Conservation (phyloP, 2,888 invertebrate genomes). For the Conomelus anceps region DNA sequence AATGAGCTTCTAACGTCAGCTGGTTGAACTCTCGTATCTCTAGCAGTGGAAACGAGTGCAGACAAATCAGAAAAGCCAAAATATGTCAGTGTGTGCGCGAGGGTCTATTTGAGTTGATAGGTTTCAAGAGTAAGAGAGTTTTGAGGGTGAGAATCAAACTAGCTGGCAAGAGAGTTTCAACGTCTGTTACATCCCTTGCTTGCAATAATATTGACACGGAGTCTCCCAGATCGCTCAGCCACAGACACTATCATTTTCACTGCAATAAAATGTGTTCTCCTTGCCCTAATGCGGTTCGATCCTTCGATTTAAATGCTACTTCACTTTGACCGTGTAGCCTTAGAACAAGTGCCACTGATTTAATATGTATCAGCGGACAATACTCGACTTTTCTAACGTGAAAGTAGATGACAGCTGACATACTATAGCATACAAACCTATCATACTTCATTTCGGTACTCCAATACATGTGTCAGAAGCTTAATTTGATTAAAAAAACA, state of each 20-base stretch:
- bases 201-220: not conserved
- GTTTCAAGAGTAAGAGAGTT: not conserved
- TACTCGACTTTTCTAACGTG: too few species aligned
- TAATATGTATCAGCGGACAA: too few species aligned
- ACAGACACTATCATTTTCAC: not conserved
- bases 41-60: not conserved
- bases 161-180: not conserved
- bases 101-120: not conserved
- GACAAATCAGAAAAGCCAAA: not conserved
- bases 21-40: too few species aligned
- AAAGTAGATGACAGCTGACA: too few species aligned
- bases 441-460: too few species aligned
- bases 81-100: not conserved
- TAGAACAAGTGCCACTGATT: not conserved
- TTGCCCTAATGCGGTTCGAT: not conserved
- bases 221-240: not conserved
- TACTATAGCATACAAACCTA: too few species aligned
- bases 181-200: not conserved
- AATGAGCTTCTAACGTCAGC: not conserved
- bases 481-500: too few species aligned
- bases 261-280: not conserved
- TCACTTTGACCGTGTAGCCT: not conserved
- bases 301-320: not conserved
- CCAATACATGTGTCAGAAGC: too few species aligned
- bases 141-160: not conserved